A percentile compares a stretch with the other conserved stretches of the same genome.
Conservation (phyloP, 2,888 invertebrate genomes). For the Aspidiotus rigidus region DNA sequence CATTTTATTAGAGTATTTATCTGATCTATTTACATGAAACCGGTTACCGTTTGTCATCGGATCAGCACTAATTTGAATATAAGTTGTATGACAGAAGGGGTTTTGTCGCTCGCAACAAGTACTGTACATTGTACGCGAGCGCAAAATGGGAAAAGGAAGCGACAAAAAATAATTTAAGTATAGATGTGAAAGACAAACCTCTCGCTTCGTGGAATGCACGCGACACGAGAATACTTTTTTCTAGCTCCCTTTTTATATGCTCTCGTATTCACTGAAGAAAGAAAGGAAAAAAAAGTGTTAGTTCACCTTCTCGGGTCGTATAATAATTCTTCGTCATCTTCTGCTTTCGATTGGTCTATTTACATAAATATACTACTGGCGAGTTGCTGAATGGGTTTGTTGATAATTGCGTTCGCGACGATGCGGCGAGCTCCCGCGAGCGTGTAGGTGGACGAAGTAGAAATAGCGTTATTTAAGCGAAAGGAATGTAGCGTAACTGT, state of each 20-base stretch:
- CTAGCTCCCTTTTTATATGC: no score
- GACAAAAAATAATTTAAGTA: neutral
- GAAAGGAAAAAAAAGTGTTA: no score
- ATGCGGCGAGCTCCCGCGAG: no score
- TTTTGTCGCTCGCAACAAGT: neutral
- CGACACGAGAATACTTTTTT: slow-evolving; percentile 1
- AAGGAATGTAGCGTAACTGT: neutral
- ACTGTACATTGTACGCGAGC: neutral
- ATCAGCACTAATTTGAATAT: neutral
- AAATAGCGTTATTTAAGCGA: neutral
- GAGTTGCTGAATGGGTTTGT: no score
- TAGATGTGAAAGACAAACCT: neutral
- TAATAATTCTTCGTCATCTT: no score
- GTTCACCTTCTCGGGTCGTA: no score
- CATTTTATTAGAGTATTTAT: neutral
- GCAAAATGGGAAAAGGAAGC: neutral
- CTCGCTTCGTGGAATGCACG: slow-evolving; percentile 1
- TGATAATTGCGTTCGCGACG: no score
- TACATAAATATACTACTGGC: no score
- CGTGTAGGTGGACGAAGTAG: neutral
- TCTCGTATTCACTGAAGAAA: no score
- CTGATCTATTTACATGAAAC: slow-evolving; percentile 2
- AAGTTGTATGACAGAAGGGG: neutral
- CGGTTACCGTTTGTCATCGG: slow-evolving; percentile 2
- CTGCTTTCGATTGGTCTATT: no score